Percentiles rank a stretch among this genome's conserved stretches.
Evolutionary conservation across 2,797 vertebrate species (phyloP).

Genomic region (Distichodus sexfasciatus): DNA sequence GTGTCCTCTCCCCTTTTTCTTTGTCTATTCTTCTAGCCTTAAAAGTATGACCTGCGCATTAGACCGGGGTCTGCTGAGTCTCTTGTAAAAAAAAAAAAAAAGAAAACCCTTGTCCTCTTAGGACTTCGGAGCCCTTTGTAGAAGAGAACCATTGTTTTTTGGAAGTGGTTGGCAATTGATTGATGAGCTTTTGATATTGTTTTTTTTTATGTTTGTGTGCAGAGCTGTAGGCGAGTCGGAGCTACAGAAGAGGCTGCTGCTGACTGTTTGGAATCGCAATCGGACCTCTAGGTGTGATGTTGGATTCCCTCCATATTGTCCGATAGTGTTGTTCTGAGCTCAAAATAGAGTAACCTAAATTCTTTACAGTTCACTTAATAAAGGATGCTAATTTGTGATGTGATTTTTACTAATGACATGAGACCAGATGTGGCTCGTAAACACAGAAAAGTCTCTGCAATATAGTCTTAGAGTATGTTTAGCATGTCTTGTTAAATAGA

Average conservation of each 20-base stretch:
- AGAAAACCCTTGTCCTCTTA: slow-evolving; percentile 2
- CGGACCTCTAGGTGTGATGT: slow-evolving; percentile 47
- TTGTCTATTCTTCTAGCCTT: slow-evolving; percentile 6
- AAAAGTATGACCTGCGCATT: background rate
- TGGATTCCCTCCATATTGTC: background rate
- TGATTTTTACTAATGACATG: too few species aligned
- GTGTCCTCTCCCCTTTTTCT: background rate
- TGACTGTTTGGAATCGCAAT: slow-evolving; percentile 61
- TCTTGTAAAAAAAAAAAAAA: background rate
- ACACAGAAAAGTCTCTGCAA: background rate
- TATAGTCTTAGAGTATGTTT: background rate
- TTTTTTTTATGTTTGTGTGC: slow-evolving; percentile 30
- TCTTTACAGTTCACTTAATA: too few species aligned
- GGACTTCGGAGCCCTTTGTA: slow-evolving; percentile 13
- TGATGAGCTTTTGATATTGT: background rate
- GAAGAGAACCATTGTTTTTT: background rate
- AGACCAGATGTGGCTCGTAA: too few species aligned
- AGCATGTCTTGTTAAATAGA: background rate
- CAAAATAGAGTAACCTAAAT: too few species aligned
- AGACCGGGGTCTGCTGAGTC: slow-evolving; percentile 8
- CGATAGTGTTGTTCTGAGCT: too few species aligned
- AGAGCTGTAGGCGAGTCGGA: slow-evolving; percentile 53
- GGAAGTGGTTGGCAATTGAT: slow-evolving; percentile 1
- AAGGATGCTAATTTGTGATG: too few species aligned
- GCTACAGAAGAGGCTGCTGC: slow-evolving; percentile 56